Evolutionary conservation across 1,140 invertebrate genomes (phyloP).

Genomic region (Drosophila nasuta): DNA sequence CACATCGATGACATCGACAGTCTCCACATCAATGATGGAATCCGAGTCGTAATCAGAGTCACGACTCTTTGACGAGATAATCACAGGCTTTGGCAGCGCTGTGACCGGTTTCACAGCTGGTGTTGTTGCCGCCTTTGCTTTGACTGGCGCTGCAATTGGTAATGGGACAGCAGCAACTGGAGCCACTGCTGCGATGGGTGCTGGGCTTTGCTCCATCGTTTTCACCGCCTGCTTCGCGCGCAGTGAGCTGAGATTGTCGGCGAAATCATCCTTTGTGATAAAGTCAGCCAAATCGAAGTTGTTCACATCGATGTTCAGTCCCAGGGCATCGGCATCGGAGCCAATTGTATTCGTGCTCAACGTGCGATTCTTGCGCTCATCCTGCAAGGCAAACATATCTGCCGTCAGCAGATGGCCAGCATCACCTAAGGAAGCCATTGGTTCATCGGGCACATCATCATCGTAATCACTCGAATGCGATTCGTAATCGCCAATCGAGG

Average conservation of each 20-base stretch:
- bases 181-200: not conserved
- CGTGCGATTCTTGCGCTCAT: slow-evolving; percentile 64
- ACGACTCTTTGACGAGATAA: slow-evolving; percentile 43
- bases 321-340: slow-evolving; percentile 68
- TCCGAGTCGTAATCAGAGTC: slow-evolving; percentile 78
- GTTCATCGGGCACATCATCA: slow-evolving; percentile 54
- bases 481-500: slow-evolving; percentile 82
- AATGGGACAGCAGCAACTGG: not conserved
- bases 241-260: slow-evolving; percentile 48
- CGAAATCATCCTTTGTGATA: slow-evolving; percentile 81
- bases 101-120: not conserved
- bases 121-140: not conserved
- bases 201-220: not conserved
- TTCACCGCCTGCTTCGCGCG: slow-evolving; percentile 25
- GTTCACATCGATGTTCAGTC: slow-evolving; percentile 75
- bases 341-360: slow-evolving; percentile 72
- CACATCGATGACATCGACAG: slow-evolving; percentile 70
- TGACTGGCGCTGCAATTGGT: not conserved
- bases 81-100: not conserved
- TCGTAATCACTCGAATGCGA: slow-evolving; percentile 83
- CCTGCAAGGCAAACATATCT: slow-evolving; percentile 23
- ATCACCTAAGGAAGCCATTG: not conserved
- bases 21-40: slow-evolving; percentile 81
- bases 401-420: not conserved
- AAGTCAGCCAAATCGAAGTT: slow-evolving; percentile 83